Percentiles rank a stretch among this genome's conserved stretches.
These are phyloP conservation scores for Nomada ferruginata DNA, from an alignment of 2,888 invertebrate species.

Conservation along the genomic window DNA sequence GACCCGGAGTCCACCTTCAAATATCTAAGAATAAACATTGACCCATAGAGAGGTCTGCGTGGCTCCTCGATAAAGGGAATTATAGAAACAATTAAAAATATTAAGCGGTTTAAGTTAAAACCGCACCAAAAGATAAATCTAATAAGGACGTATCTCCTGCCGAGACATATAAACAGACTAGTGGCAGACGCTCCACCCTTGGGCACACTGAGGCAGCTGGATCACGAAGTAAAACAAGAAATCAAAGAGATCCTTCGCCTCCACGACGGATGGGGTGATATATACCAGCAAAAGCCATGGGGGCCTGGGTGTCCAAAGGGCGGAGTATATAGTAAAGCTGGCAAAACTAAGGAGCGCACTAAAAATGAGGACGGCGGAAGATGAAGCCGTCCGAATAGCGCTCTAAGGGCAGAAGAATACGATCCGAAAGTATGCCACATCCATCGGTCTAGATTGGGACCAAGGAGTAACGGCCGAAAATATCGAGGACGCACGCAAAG, in stretches of 20 bases:
- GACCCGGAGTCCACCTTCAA: background rate
- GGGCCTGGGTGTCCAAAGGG: background rate
- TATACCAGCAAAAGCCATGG: background rate
- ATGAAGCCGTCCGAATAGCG: too few species aligned
- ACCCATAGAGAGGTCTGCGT: background rate
- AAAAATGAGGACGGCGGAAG: too few species aligned
- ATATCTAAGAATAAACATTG: too few species aligned
- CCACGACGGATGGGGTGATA: background rate
- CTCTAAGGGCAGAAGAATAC: too few species aligned
- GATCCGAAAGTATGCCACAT: too few species aligned
- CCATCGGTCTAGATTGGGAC: too few species aligned
- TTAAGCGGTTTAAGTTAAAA: background rate
- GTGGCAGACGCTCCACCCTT: background rate
- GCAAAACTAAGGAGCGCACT: too few species aligned
- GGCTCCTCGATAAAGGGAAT: background rate
- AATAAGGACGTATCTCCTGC: background rate
- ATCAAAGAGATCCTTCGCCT: background rate
- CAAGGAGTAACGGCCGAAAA: too few species aligned
- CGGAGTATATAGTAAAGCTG: background rate
- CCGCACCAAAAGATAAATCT: background rate
- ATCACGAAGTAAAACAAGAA: background rate
- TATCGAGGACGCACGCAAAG: too few species aligned
- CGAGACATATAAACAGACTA: background rate
- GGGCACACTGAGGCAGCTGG: background rate
- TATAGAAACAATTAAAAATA: rapidly evolving